Base-by-base conservation (phyloP, 2,113 vertebrate species). In the Aphyosemion australe region DNA sequence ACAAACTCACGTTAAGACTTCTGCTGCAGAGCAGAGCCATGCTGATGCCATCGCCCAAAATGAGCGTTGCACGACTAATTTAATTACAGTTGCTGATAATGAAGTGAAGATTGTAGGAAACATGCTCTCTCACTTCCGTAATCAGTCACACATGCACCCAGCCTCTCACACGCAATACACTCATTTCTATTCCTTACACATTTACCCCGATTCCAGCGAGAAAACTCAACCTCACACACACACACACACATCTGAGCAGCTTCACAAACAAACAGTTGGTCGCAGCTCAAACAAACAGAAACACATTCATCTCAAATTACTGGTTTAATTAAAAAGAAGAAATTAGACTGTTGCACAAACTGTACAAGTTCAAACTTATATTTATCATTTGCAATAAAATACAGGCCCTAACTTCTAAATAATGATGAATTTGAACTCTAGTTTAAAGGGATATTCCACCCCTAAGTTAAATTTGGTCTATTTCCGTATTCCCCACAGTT, bases 21-120 rank as follows among this genome's bases (percentile, higher is more conserved):
- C 52, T n/a, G 53, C 39, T 2, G 2, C 2, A 4, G 45, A 62
- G 47, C 10, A 20, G 13, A 69, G 26, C n/a, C 46, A 13, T 3
- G 0, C 13, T 2, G 3, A 42, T 46, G 42, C 16, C 2, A 1
- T 47, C 45, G 34, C 58, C 70, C 54, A 14, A 63, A 39, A 57
- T 63, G 61, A 68, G 34, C 54, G 39, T n/a, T 46, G 39, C 41
- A 32, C 43, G 46, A 51, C 54, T 69, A 69, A 83, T 77, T 71
- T 41, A 74, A 63, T 84, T 78, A 70, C 50, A 69, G 53, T 26
- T 71, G 48, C 49, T 31, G 47, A 71, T 74, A 79, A 84, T 83
- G 70, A 83, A 82, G 81, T 73, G 67, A 79, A 74, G 46, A 79
- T 63, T 67, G 75, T 48, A 59, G 20, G 62, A 60, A 61, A 61